Percentiles rank a stretch among this genome's conserved stretches.
These are phyloP conservation scores for Lophius piscatorius DNA, from an alignment of 2,113 vertebrate genomes.

Conservation along the genomic window DNA sequence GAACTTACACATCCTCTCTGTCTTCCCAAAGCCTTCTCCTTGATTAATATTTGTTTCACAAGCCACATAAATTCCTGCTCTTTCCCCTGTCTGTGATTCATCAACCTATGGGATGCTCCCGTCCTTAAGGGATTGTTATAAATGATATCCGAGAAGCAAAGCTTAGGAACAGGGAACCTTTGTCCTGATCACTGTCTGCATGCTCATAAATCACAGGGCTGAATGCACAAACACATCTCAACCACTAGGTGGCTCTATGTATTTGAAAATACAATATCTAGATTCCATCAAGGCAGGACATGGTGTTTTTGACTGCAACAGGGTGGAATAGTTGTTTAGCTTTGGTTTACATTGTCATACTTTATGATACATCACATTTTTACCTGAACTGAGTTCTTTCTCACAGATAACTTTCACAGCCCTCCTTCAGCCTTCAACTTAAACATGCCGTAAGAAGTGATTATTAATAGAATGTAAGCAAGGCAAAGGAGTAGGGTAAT, in stretches of 20 bases:
- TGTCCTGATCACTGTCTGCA: constrained; percentile 8
- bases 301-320: background rate
- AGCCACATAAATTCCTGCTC: constrained; percentile 32
- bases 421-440: background rate
- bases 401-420: constrained; percentile 4
- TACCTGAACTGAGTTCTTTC: background rate
- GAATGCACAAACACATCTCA: background rate
- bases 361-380: constrained; percentile 9
- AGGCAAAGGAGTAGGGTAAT: constrained; percentile 28
- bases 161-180: constrained; percentile 4
- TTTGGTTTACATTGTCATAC: constrained; percentile 6
- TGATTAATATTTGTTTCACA: constrained; percentile 45
- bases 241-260: constrained; percentile 47
- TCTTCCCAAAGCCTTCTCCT: background rate
- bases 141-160: constrained; percentile 18
- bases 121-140: constrained; percentile 30
- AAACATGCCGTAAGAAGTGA: constrained; percentile 22
- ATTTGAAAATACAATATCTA: constrained; percentile 21
- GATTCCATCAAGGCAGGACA: background rate
- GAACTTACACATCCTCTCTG: constrained; percentile 12
- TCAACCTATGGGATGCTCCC: constrained; percentile 17
- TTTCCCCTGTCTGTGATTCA: constrained; percentile 27
- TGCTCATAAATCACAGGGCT: constrained; percentile 10
- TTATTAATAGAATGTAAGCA: constrained; percentile 28
- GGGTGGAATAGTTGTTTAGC: background rate